Base-by-base conservation (phyloP, 2,797 vertebrate species). In the Fistularia tabacaria region DNA sequence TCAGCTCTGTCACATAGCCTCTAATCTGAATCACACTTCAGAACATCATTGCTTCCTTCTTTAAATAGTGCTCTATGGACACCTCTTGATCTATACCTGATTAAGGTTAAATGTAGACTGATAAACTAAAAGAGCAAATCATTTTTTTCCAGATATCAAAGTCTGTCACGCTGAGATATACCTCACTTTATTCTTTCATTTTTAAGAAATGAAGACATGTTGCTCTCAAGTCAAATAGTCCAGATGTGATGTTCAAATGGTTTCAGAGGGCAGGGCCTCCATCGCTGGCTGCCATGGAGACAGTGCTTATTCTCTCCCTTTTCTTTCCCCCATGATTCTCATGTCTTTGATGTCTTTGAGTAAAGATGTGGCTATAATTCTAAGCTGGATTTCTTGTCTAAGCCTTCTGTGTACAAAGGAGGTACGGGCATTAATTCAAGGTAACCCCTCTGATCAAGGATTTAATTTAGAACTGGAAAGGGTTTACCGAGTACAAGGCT, bases 351-450 rank as follows among this genome's bases (percentile, higher is more conserved):
- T 76, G 55, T 69, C 50, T 47, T 37, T 10, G 58, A 72, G 47
- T 6, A 49, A 70, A 62, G 64, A 51, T 57, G 56, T 40, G 51
- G 58, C 71, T 57, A 43, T 70, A 76, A 69, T 59, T 81, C 64
- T 50, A 55, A 42, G 44, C 64, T 8, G 7, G 41, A 62, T 65
- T 71, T 65, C 56, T 67, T 61, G 48, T 67, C 52, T 64, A 69
- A 81, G 60, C 63, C 62, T 50, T 52, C 54, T 45, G 53, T 59
- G 74, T 72, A 74, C 51, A 67, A 45, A 54, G 46, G 44, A 62
- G 54, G 64, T 61, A 78, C 66, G 69, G 65, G 78, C 79, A 87
- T 87, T 88, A 88, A 88, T 90, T 86, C 77, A 76, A 83, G 77
- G 80, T 84, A 86, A 79, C 79, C 74, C 81, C 57, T 69, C 66